Evolutionary conservation across 1,140 invertebrate genomes (phyloP).

Genomic region (Oreohelix idahoensis): DNA sequence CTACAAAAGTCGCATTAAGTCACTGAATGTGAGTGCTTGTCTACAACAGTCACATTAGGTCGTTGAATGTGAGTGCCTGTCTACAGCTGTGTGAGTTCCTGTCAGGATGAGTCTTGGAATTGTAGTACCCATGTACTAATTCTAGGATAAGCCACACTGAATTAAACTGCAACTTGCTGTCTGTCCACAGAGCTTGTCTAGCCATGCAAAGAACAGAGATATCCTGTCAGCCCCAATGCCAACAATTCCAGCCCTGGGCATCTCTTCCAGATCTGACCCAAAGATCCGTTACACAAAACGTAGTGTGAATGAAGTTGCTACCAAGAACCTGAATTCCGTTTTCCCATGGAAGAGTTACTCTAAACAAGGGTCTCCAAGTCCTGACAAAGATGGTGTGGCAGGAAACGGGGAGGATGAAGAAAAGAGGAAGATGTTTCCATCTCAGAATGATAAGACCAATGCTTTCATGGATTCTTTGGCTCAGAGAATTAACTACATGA

Average conservation of each 20-base stretch:
- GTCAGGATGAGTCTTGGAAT: too few relatives aligned
- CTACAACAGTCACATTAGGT: too few relatives aligned
- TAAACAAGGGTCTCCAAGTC: slow-evolving; percentile 33
- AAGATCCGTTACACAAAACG: slow-evolving; percentile 20
- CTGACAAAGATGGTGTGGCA: slow-evolving; percentile 27
- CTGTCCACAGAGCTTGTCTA: slow-evolving; percentile 27
- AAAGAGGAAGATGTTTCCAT: slow-evolving; percentile 34
- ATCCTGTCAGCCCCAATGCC: slow-evolving; percentile 32
- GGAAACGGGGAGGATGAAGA: slow-evolving; percentile 24
- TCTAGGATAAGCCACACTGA: too few relatives aligned
- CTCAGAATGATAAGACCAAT: slow-evolving; percentile 40
- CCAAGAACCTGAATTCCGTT: slow-evolving; percentile 13
- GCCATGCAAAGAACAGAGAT: slow-evolving; percentile 39
- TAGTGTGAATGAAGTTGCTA: slow-evolving; percentile 31
- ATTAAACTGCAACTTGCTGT: too few relatives aligned
- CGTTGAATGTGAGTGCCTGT: too few relatives aligned
- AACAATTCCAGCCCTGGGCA: slow-evolving; percentile 34
- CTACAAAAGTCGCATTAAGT: too few relatives aligned
- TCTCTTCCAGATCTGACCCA: slow-evolving; percentile 35
- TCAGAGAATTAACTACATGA: slow-evolving; percentile 40
- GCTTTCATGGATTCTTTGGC: slow-evolving; percentile 39
- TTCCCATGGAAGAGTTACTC: slow-evolving; percentile 43
- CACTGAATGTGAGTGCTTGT: too few relatives aligned
- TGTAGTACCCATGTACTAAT: too few relatives aligned
- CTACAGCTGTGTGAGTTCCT: too few relatives aligned